phyloP scores from a whole-genome alignment of 2,888 invertebrate genomes.

The Ectemnius cavifrons region DNA sequence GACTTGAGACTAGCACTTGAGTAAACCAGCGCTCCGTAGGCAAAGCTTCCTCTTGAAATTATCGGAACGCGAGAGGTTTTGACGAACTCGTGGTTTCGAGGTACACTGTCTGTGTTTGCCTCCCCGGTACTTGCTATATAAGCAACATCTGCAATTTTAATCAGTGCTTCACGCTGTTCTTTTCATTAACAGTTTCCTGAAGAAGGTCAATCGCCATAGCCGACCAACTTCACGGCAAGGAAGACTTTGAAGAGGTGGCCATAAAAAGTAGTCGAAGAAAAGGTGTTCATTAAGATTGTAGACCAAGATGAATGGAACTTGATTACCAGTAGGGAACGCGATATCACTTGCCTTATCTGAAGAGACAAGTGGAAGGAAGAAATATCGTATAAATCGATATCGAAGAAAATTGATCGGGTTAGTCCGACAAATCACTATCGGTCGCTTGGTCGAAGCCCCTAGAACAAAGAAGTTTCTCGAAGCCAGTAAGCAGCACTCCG shows the following conservation, averaged over 20 bases:
- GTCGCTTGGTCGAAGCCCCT: background rate
- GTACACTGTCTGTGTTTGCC: too few relatives aligned
- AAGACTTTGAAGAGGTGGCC: background rate
- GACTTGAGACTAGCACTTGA: constrained; percentile 3
- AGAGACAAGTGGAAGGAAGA: background rate
- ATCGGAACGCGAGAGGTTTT: background rate
- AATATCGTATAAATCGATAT: background rate
- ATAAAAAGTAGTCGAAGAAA: too few relatives aligned
- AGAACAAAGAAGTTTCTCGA: constrained; percentile 24
- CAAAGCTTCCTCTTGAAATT: too few relatives aligned
- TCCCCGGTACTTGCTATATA: too few relatives aligned
- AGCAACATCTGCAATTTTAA: too few relatives aligned
- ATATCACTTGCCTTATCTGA: background rate
- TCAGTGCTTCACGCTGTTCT: constrained; percentile 13
- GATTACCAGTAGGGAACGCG: background rate
- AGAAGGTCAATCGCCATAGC: background rate
- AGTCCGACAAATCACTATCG: background rate
- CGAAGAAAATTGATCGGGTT: background rate
- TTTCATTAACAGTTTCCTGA: constrained; percentile 30
- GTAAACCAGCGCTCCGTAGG: background rate
- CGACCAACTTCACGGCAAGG: background rate
- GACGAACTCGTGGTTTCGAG: too few relatives aligned
- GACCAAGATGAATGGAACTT: background rate
- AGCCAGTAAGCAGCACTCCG: background rate
- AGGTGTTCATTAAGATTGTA: background rate